A percentile compares a stretch with the other conserved stretches of the same genome.
Evolutionary conservation across 2,888 invertebrate genomes (phyloP).

Genomic region (Conus canariensis): DNA sequence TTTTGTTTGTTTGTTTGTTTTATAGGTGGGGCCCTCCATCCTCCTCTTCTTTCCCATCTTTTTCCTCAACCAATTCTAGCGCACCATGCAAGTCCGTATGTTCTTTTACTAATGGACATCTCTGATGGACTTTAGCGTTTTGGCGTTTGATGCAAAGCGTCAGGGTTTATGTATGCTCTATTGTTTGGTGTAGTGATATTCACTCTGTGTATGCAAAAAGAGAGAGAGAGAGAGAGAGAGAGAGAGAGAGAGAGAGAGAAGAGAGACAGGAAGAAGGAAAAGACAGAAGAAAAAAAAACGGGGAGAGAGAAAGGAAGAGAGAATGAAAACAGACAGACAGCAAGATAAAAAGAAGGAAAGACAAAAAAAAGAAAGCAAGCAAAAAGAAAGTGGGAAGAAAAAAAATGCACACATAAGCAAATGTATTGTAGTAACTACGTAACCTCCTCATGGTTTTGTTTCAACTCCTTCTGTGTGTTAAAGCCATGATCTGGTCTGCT

Average conservation of each 20-base stretch:
- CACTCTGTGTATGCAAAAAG: neutral
- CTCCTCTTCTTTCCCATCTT: too few species aligned
- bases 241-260: neutral
- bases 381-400: too few species aligned
- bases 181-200: neutral
- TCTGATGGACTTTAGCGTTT: too few species aligned
- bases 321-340: neutral
- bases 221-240: neutral
- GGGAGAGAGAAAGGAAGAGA: neutral
- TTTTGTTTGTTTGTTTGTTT: too few species aligned
- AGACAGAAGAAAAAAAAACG: neutral
- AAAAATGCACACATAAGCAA: too few species aligned
- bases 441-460: too few species aligned
- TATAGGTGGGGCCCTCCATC: too few species aligned
- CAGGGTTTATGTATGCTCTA: neutral
- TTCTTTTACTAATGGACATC: neutral
- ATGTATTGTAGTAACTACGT: too few species aligned
- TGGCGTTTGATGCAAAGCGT: neutral
- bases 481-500: too few species aligned
- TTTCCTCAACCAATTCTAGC: neutral
- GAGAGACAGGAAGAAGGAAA: neutral
- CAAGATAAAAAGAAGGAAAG: too few species aligned
- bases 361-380: too few species aligned
- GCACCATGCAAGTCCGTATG: neutral
- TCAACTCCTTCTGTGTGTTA: too few species aligned